Evolutionary conservation across 2,113 vertebrate species (phyloP), one percentile per base, ranked within the genome.

Genomic region (Semnornis frantzii): DNA sequence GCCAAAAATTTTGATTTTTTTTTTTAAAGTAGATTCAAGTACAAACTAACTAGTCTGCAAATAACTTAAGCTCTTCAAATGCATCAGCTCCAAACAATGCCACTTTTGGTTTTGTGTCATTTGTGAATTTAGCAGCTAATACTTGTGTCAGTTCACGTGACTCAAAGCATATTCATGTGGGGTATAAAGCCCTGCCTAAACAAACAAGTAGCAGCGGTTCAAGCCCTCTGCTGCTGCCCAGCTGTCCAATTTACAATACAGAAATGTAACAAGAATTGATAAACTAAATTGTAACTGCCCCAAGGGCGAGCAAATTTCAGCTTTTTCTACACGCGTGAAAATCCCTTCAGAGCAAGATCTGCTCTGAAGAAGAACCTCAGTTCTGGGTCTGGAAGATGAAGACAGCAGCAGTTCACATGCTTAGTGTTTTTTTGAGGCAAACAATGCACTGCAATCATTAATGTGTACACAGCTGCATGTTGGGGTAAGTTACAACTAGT

Each of bases 121-220:
- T n/a, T 5, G 4, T 71, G 15, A 66, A 55, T 48, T n/a, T 7
- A 74, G 68, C 68, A 80, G 23, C 31, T 30, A 33, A n/a, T 55
- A n/a, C 12, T 37, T 42, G 14, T 31, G 21, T 25, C 57, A 55
- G 73, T 15, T 70, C 42, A 15, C 1, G 10, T 0, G 3, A 62
- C n/a, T n/a, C 55, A 15, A 0, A 1, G 25, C 34, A 46, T 0
- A 0, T 0, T 1, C 9, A 25, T 1, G 30, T 44, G n/a, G 3
- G 3, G 37, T 52, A 44, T 1, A 39, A 8, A 87, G 12, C 12
- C 25, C n/a, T 77, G 50, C 16, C 71, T 15, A 12, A 48, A 54
- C 5, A 87, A n/a, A 7, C 33, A 52, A 24, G 25, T 10, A 8
- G n/a, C 55, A 50, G 33, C 2, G 9, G 48, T 20, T 89, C 44